phyloP scores from a whole-genome alignment of 2,797 vertebrate species.

The Myotis findleyi region DNA sequence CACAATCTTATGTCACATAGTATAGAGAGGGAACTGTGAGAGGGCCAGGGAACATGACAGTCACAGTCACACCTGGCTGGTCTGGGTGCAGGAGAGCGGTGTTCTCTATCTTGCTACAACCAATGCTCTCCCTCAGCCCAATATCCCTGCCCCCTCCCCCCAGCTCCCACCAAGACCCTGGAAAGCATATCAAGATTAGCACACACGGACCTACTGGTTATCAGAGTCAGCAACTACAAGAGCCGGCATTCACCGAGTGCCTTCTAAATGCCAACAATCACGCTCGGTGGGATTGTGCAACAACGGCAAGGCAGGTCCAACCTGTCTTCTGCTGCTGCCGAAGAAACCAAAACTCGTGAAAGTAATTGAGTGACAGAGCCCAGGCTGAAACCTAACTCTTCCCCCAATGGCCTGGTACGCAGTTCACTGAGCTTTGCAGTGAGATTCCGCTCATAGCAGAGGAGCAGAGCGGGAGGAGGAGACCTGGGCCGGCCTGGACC shows the following conservation, averaged over 20 bases:
- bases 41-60: rapidly evolving
- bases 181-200: too few relatives aligned
- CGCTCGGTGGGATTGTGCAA: rapidly evolving
- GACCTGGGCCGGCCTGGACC: background rate
- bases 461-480: background rate
- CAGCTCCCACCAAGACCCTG: too few relatives aligned
- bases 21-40: rapidly evolving
- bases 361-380: rapidly evolving
- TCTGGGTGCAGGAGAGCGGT: rapidly evolving
- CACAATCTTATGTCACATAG: background rate
- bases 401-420: rapidly evolving
- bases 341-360: background rate
- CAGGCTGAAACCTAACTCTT: background rate
- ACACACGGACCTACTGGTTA: rapidly evolving
- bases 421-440: rapidly evolving
- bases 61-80: rapidly evolving
- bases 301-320: rapidly evolving
- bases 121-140: rapidly evolving
- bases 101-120: background rate
- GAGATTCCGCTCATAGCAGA: background rate
- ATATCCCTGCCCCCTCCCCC: rapidly evolving
- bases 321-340: background rate
- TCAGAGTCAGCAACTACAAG: rapidly evolving
- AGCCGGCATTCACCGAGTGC: rapidly evolving
- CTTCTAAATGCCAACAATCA: too few relatives aligned